phyloP scores from a whole-genome alignment of 1,140 invertebrate genomes.

The Drosophila albomicans region DNA sequence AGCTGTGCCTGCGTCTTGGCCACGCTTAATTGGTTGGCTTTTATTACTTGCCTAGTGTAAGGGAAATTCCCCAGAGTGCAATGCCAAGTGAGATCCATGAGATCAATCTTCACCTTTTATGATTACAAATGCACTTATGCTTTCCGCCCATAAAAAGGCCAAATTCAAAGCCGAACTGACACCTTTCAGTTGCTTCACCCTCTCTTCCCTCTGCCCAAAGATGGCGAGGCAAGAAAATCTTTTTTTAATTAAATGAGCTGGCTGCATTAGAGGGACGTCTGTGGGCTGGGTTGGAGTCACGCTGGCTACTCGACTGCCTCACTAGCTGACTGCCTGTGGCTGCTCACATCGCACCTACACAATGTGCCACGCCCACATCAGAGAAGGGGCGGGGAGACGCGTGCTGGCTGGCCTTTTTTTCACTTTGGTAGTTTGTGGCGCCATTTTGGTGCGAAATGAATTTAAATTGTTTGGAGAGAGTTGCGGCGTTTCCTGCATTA shows the following conservation, averaged over 20 bases:
- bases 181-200: background rate
- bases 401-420: constrained; percentile 34
- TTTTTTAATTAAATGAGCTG: constrained; percentile 82
- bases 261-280: constrained; percentile 48
- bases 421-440: constrained; percentile 77
- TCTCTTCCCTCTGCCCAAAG: background rate
- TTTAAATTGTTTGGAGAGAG: constrained; percentile 75
- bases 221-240: constrained; percentile 58
- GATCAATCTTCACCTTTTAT: constrained; percentile 14
- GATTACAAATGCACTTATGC: constrained; percentile 7
- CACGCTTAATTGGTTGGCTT: constrained; percentile 81
- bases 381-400: constrained; percentile 7
- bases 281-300: constrained; percentile 42
- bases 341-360: constrained; percentile 70
- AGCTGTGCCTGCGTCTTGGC: constrained; percentile 66
- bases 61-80: background rate
- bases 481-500: constrained; percentile 70
- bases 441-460: constrained; percentile 80
- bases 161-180: constrained; percentile 8
- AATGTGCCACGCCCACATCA: constrained; percentile 28
- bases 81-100: background rate
- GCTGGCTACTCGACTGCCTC: constrained; percentile 42
- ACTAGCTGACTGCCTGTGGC: constrained; percentile 29
- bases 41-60: constrained; percentile 69
- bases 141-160: constrained; percentile 2